Percentiles rank a stretch among this genome's conserved stretches.
These are phyloP conservation scores for Hippocampus kuda DNA, from an alignment of 2,797 vertebrate genomes.

Conservation along the genomic window DNA sequence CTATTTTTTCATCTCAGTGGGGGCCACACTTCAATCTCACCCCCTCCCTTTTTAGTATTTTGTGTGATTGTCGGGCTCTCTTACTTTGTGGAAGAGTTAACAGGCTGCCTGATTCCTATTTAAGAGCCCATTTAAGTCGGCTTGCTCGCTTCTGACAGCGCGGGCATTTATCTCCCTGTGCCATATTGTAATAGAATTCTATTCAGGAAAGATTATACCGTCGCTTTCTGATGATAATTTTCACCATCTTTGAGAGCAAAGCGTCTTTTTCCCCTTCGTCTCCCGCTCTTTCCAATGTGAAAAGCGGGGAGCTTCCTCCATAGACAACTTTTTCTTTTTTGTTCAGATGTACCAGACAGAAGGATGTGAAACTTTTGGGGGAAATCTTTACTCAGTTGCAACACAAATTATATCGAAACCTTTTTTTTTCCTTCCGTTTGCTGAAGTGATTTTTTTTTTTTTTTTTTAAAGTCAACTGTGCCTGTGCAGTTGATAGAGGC, in stretches of 20 bases:
- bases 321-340: constrained; percentile 14
- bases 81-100: constrained; percentile 47
- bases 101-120: constrained; percentile 44
- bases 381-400: neutral
- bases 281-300: constrained; percentile 24
- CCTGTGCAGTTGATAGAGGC: no score
- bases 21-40: constrained; percentile 21
- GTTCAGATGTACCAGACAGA: neutral
- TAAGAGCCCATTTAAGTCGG: constrained; percentile 58
- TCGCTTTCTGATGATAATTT: constrained; percentile 65
- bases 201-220: constrained; percentile 64
- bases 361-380: neutral
- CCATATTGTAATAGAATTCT: constrained; percentile 62
- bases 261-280: constrained; percentile 13
- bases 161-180: constrained; percentile 54
- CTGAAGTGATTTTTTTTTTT: no score
- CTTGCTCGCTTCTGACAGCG: constrained; percentile 54
- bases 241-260: constrained; percentile 49
- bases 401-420: neutral
- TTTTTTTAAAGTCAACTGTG: no score
- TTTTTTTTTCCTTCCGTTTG: neutral
- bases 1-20: constrained; percentile 36
- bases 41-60: neutral
- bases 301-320: constrained; percentile 37
- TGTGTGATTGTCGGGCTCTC: constrained; percentile 33